Evolutionary conservation across 2,888 invertebrate species (phyloP).

Genomic region (Cerastis leucographa): DNA sequence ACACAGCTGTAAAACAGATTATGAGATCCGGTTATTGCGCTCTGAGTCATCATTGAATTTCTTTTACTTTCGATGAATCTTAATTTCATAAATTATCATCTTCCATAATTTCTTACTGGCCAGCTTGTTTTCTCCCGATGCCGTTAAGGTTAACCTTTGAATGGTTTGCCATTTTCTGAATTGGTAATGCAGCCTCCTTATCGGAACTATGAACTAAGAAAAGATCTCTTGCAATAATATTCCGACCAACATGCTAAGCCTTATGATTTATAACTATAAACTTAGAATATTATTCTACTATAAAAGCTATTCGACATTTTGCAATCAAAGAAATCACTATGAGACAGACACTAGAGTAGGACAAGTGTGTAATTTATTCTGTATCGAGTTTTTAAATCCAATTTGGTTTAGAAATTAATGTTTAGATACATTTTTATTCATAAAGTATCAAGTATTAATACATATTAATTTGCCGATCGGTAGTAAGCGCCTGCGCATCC

Average conservation of each 20-base stretch:
- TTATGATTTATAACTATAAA: neutral
- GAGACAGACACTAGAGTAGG: neutral
- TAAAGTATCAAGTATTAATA: conserved; percentile 17
- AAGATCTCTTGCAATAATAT: conserved; percentile 12
- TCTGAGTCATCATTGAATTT: conserved; percentile 51
- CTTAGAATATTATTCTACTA: neutral
- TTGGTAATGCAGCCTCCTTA: neutral
- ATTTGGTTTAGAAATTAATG: conserved; percentile 6
- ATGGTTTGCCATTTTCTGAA: conserved; percentile 11
- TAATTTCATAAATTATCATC: conserved; percentile 37
- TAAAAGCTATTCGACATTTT: neutral
- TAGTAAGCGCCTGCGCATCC: conserved; percentile 50
- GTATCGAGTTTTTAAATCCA: conserved; percentile 9
- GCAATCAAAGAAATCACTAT: neutral
- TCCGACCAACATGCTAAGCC: neutral
- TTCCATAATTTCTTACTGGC: conserved; percentile 23
- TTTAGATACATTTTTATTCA: conserved; percentile 5
- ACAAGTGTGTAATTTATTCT: conserved; percentile 25
- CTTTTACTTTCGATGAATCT: conserved; percentile 57
- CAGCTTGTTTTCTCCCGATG: conserved; percentile 18
- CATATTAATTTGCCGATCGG: conserved; percentile 50
- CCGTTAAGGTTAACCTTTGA: conserved; percentile 16
- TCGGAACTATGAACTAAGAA: neutral
- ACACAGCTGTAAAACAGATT: conserved; percentile 41
- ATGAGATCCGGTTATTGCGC: conserved; percentile 51